These are phyloP conservation scores for Podilymbus podiceps DNA, from an alignment of 2,113 vertebrate species.

Conservation along the genomic window DNA sequence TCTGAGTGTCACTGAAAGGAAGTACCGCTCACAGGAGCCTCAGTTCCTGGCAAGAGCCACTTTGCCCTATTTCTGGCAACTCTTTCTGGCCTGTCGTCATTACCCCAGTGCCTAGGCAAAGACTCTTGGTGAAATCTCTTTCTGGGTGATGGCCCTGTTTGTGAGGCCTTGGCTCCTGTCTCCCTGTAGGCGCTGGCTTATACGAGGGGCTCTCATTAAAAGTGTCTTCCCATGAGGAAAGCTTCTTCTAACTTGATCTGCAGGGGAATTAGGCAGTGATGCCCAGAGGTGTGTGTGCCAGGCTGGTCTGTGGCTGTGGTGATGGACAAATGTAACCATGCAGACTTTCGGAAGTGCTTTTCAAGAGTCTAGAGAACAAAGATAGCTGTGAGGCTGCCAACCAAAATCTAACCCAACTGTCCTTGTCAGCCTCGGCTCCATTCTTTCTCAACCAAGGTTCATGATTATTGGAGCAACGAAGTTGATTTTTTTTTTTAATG, in stretches of 20 bases:
- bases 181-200: neutral
- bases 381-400: neutral
- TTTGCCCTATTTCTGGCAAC: neutral
- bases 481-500: neutral
- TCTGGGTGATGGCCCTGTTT: neutral
- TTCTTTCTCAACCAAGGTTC: neutral
- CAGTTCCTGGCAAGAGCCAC: neutral
- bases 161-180: neutral
- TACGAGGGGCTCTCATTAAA: neutral
- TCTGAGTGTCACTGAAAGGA: neutral
- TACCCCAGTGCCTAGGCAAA: neutral
- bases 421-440: neutral
- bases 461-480: neutral
- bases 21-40: neutral
- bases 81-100: neutral
- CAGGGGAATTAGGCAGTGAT: neutral
- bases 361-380: neutral
- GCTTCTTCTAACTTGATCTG: neutral
- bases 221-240: neutral
- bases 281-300: neutral
- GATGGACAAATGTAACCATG: neutral
- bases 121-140: neutral
- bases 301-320: neutral
- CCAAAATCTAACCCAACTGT: neutral
- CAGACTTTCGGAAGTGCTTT: neutral